Conservation (phyloP, 2,888 invertebrate genomes). For the Cephalotes varians region DNA sequence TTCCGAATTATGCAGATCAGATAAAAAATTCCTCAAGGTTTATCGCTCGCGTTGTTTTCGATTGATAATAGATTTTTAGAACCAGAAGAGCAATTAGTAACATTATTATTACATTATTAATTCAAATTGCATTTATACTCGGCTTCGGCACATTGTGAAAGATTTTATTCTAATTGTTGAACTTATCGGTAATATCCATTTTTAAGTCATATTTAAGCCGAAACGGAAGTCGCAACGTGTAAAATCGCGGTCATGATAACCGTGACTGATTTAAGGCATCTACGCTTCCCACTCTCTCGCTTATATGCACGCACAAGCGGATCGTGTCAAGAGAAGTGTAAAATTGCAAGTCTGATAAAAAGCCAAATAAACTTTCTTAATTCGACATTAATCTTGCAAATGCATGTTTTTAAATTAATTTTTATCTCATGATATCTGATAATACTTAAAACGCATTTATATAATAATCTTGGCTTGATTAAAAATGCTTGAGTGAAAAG, state of each 20-base stretch:
- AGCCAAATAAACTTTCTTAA: background rate
- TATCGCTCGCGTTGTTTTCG: background rate
- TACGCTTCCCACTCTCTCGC: background rate
- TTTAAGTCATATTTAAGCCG: background rate
- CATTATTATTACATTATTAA: background rate
- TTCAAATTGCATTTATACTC: background rate
- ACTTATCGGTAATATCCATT: conserved; percentile 3
- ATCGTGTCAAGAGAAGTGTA: background rate
- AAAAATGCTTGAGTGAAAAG: too few species aligned
- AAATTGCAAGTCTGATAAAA: conserved; percentile 3
- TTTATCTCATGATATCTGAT: background rate
- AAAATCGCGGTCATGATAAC: conserved; percentile 17
- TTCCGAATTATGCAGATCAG: conserved; percentile 1
- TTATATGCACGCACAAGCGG: conserved; percentile 16
- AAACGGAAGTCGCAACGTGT: background rate
- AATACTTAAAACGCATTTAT: background rate
- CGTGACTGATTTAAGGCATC: conserved; percentile 18
- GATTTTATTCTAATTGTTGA: background rate
- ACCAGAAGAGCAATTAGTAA: background rate
- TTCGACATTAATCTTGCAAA: background rate
- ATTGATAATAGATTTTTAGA: background rate
- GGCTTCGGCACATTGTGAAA: background rate
- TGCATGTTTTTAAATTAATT: background rate
- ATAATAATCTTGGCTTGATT: conserved; percentile 18
- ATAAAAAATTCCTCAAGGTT: conserved; percentile 1